A percentile compares a stretch with the other conserved stretches of the same genome.
Evolutionary conservation across 2,888 invertebrate species (phyloP).

Genomic region (Drosophila greeni): DNA sequence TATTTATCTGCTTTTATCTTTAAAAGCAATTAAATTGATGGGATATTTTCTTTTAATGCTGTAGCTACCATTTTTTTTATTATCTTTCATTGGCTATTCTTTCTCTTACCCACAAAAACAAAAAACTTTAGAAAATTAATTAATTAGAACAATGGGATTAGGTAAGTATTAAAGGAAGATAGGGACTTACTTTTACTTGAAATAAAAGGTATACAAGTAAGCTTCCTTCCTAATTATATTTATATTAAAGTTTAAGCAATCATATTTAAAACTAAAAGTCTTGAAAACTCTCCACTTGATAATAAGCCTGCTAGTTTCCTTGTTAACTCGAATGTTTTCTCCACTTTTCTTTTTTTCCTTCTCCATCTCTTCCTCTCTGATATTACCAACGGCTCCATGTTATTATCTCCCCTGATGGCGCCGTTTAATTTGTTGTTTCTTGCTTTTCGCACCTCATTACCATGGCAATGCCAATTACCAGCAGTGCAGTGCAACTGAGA

Average conservation of each 20-base stretch:
- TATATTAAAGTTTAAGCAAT: background rate
- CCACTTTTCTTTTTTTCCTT: background rate
- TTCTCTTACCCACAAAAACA: no score
- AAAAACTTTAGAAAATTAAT: background rate
- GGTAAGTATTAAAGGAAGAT: background rate
- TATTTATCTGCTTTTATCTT: background rate
- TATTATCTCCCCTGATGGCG: constrained; percentile 15
- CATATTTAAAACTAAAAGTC: no score
- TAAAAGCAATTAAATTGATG: constrained; percentile 10
- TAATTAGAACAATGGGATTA: background rate
- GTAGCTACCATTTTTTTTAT: background rate
- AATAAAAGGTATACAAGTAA: no score
- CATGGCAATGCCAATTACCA: constrained; percentile 50
- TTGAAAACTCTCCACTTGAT: background rate
- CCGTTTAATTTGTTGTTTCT: constrained; percentile 15
- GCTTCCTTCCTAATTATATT: no score
- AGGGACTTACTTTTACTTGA: no score
- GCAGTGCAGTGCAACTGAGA: constrained; percentile 13
- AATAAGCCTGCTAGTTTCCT: background rate
- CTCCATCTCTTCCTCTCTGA: no score
- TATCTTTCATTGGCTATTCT: background rate
- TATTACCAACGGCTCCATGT: constrained; percentile 6
- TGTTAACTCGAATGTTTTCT: background rate
- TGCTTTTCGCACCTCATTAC: constrained; percentile 56
- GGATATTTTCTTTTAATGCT: background rate